Base-by-base conservation (phyloP, 2,888 invertebrate genomes). In the Andrena bucephala region DNA sequence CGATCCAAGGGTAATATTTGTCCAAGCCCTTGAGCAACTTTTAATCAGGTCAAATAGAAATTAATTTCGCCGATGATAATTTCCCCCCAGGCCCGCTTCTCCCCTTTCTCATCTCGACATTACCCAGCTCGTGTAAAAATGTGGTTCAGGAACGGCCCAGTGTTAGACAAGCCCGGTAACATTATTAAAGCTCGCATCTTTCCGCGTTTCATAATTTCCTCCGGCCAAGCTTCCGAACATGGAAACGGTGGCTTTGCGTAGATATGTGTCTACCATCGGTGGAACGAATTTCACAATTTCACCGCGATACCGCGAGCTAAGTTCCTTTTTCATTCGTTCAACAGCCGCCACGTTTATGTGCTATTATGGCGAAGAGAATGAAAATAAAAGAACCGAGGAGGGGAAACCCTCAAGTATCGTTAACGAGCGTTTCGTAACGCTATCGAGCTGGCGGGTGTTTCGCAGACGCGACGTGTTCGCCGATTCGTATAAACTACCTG, bases 361-460 rank as follows among this genome's bases (percentile, higher is more conserved):
- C 10, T 10, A 54, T 54, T 20, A 4, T 16, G 16, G 7, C 16
- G n/a, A n/a, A 31, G 2, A 7, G 6, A n/a, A 8, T 7, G 16
- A 31, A n/a, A n/a, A 31, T 31, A 29, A 31, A 31, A 31, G 60
- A 60, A 33, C 16, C 29, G 27, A 2, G 31, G 6, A 31, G 6
- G 31, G n/a, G 29, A 31, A 60, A 60, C 2, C 29, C n/a, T 31
- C 31, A 7, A 29, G 31, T n/a, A n/a, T 31, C 60, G 31, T 31
- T 60, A 60, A 60, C 60, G 31, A 60, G 31, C 60, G 60, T 60
- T 60, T 60, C 60, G 31, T 60, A 60, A 60, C n/a, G 60, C 7
- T 33, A 60, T 60, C 60, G 16, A 36, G 16, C 4, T 42, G 42
- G 20, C 31, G 29, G 36, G 54, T n/a, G 27, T 20, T 57, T 65